These are phyloP conservation scores for Sardina pilchardus DNA, from an alignment of 2,113 vertebrate genomes.

Conservation along the genomic window DNA sequence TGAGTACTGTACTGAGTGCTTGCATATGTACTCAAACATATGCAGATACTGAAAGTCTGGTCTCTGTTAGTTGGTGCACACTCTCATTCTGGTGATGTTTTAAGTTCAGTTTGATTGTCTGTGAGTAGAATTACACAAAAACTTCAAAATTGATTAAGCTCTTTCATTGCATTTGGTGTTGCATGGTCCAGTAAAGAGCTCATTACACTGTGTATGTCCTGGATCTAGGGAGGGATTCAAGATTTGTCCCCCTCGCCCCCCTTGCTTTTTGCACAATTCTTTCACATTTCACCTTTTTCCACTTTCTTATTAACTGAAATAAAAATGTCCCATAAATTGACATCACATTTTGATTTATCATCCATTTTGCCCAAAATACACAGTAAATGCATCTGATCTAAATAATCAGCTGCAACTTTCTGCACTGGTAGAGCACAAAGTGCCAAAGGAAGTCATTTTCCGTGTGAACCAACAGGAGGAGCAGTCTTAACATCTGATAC, in stretches of 20 bases:
- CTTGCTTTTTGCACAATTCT: no score
- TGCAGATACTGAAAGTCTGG: not conserved
- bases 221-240: no score
- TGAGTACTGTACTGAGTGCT: not conserved
- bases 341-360: not conserved
- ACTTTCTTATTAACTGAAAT: no score
- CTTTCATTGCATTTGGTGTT: no score
- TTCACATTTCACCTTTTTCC: no score
- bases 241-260: no score
- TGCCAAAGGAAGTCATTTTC: not conserved
- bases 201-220: no score
- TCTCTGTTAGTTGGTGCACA: not conserved
- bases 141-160: no score
- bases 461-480: not conserved
- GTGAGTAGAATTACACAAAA: no score
- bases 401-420: not conserved
- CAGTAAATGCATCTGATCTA: not conserved
- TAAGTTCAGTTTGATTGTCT: no score
- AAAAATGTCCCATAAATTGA: no score
- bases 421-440: not conserved
- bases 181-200: no score
- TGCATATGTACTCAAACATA: constrained; percentile 27
- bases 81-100: not conserved
- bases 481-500: not conserved
- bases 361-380: not conserved